Percentiles rank a stretch among this genome's conserved stretches.
Evolutionary conservation across 2,888 invertebrate species (phyloP).

Genomic region (Adela reaumurella): DNA sequence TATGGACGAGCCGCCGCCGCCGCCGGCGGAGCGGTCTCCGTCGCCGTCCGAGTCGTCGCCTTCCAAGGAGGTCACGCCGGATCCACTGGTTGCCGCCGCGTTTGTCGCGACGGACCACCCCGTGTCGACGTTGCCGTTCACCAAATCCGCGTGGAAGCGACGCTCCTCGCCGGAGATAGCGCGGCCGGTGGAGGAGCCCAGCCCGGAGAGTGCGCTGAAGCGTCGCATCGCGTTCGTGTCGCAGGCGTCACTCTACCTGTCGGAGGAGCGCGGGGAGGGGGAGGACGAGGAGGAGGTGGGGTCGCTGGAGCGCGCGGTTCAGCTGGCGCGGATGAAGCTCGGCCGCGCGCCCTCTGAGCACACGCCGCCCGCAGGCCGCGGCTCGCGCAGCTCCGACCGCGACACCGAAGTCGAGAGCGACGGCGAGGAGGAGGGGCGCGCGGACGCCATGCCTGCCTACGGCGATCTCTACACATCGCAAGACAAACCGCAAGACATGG

Average conservation of each 20-base stretch:
- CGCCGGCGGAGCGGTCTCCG: constrained; percentile 8
- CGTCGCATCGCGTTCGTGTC: constrained; percentile 54
- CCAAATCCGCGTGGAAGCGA: constrained; percentile 51
- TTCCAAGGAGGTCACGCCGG: constrained; percentile 17
- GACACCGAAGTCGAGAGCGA: constrained; percentile 20
- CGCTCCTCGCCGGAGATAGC: constrained; percentile 32
- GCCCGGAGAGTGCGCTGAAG: constrained; percentile 39
- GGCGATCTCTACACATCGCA: constrained; percentile 51
- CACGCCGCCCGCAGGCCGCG: constrained; percentile 35
- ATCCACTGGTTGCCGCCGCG: constrained; percentile 30
- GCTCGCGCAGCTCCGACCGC: constrained; percentile 9
- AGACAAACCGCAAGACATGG: constrained; percentile 23
- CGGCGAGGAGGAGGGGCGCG: constrained; percentile 44
- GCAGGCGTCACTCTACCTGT: constrained; percentile 46
- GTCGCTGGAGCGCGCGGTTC: constrained; percentile 53
- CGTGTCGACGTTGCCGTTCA: constrained; percentile 51
- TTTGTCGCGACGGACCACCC: constrained; percentile 32
- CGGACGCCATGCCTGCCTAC: constrained; percentile 50
- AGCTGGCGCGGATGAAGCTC: constrained; percentile 46
- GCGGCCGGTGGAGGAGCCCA: constrained; percentile 40
- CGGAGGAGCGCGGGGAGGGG: constrained; percentile 48
- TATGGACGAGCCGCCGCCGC: constrained; percentile 9
- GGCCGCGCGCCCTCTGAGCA: constrained; percentile 24
- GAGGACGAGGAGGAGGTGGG: constrained; percentile 39
- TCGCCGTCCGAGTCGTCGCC: constrained; percentile 9